Evolutionary conservation across 2,888 invertebrate genomes (phyloP).

Genomic region (Aleiodes alternator): DNA sequence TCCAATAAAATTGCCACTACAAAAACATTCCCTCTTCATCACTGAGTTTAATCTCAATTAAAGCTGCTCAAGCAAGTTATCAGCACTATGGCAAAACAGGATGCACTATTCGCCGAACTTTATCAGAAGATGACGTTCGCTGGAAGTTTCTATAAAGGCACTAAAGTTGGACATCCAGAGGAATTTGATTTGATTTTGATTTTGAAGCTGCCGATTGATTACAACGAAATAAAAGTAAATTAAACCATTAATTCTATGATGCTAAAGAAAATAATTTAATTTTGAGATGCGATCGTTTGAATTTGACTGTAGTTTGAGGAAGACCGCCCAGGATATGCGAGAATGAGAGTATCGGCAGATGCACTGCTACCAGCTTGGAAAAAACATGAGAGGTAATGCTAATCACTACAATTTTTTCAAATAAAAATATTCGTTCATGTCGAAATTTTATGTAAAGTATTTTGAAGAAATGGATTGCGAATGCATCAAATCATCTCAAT

Average conservation of each 20-base stretch:
- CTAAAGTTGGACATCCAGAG: constrained; percentile 79
- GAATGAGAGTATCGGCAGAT: constrained; percentile 48
- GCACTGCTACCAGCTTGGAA: constrained; percentile 52
- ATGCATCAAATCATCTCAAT: constrained; percentile 74
- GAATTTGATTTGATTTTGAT: constrained; percentile 81
- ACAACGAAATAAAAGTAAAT: constrained; percentile 68
- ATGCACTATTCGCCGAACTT: constrained; percentile 66
- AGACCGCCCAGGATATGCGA: constrained; percentile 55
- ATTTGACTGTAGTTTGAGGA: constrained; percentile 33
- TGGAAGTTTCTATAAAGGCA: constrained; percentile 80
- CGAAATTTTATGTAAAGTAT: constrained; percentile 64
- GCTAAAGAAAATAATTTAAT: neutral
- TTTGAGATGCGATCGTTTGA: neutral
- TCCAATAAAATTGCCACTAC: no score
- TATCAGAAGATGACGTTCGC: constrained; percentile 75
- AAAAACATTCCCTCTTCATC: neutral
- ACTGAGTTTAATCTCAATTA: constrained; percentile 9
- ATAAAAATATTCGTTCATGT: constrained; percentile 11
- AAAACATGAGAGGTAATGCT: constrained; percentile 48
- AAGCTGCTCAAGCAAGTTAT: constrained; percentile 62
- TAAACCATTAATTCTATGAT: constrained; percentile 1
- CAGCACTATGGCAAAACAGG: constrained; percentile 64
- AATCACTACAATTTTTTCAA: neutral
- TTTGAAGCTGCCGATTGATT: constrained; percentile 77
- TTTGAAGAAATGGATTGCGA: constrained; percentile 75